phyloP scores from a whole-genome alignment of 2,113 vertebrate species.

The Jaculus jaculus region DNA sequence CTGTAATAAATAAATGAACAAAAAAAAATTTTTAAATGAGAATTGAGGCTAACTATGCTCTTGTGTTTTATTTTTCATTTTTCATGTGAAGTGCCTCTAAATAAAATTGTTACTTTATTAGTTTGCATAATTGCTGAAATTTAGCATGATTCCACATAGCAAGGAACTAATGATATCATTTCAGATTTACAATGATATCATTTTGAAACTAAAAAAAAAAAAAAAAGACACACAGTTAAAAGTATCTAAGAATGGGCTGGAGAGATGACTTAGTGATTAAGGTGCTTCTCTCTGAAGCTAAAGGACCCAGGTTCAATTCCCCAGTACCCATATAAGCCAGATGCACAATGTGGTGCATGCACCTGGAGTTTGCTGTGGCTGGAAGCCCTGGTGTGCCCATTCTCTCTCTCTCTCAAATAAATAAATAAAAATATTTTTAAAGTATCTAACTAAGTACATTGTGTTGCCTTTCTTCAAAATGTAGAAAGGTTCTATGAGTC shows the following conservation, averaged over 20 bases:
- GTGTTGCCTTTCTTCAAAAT: slow-evolving; percentile 40
- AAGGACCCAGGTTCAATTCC: no score
- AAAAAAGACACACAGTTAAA: slow-evolving; percentile 57
- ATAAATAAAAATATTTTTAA: no score
- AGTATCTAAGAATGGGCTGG: no score
- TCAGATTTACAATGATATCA: slow-evolving; percentile 64
- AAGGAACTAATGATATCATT: slow-evolving; percentile 65
- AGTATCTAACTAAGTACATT: neutral
- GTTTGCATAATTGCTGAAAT: slow-evolving; percentile 77
- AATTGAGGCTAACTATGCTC: slow-evolving; percentile 65
- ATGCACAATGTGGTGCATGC: no score
- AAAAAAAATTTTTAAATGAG: no score
- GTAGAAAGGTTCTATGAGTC: slow-evolving; percentile 32
- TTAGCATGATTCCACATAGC: slow-evolving; percentile 69
- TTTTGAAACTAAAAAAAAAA: slow-evolving; percentile 63
- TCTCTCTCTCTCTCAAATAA: no score
- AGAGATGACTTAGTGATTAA: no score
- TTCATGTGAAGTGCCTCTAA: slow-evolving; percentile 70
- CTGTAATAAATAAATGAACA: no score
- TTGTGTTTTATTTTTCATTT: slow-evolving; percentile 65
- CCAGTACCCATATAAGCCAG: no score
- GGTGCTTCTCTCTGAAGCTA: no score
- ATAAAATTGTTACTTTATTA: slow-evolving; percentile 78
- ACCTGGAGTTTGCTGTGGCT: no score
- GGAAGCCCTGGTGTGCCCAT: no score